These are phyloP conservation scores for Dicyrtomina minuta DNA, from an alignment of 2,888 invertebrate genomes.

Conservation along the genomic window DNA sequence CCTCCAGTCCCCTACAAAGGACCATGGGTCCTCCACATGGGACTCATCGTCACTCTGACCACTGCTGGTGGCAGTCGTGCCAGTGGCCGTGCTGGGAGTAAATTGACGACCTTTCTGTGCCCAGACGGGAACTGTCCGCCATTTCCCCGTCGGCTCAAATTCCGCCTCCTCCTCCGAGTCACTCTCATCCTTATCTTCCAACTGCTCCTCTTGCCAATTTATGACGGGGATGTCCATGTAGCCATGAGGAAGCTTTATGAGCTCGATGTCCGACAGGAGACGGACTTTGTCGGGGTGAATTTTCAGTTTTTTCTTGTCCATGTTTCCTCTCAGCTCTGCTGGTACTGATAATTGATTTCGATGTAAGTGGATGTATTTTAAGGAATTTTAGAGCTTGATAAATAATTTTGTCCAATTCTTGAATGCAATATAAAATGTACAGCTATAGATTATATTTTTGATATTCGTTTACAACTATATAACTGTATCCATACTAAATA, in stretches of 20 bases:
- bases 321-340: no score
- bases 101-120: not conserved
- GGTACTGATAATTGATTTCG: no score
- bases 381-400: no score
- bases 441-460: no score
- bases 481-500: no score
- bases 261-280: constrained; percentile 11
- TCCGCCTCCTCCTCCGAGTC: constrained; percentile 24
- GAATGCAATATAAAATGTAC: no score
- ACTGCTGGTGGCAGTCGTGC: no score
- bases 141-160: constrained; percentile 32
- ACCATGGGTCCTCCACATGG: not conserved
- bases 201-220: constrained; percentile 27
- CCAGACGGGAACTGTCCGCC: constrained; percentile 27
- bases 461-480: no score
- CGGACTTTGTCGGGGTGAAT: constrained; percentile 30
- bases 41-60: no score
- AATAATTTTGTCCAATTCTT: no score
- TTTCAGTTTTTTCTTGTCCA: no score
- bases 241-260: not conserved
- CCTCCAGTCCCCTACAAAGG: constrained; percentile 1
- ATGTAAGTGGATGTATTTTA: no score
- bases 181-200: constrained; percentile 1
- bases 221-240: constrained; percentile 26
- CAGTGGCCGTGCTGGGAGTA: not conserved